Evolutionary conservation across 2,797 vertebrate species (phyloP).

Genomic region (Ptychadena robeensis): DNA sequence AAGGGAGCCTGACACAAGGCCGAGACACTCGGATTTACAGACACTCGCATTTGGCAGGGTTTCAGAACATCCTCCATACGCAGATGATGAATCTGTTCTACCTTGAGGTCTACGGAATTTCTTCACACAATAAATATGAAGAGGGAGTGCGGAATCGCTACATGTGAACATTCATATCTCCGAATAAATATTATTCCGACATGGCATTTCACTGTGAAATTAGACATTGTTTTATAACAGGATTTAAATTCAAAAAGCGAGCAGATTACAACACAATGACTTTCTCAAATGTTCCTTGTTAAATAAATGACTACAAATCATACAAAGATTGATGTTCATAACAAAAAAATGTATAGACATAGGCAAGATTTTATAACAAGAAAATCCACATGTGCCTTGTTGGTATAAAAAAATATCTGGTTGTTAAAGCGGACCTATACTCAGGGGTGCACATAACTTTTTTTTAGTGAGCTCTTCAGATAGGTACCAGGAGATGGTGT

Average conservation of each 20-base stretch:
- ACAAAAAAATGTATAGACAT: too few species aligned
- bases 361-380: too few species aligned
- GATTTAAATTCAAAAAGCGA: background rate
- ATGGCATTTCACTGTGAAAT: slow-evolving; percentile 7
- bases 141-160: slow-evolving; percentile 4
- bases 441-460: too few species aligned
- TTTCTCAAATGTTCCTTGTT: background rate
- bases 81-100: slow-evolving; percentile 35
- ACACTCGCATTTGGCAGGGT: slow-evolving; percentile 11
- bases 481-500: too few species aligned
- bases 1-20: slow-evolving; percentile 23
- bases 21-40: slow-evolving; percentile 14
- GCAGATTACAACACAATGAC: background rate
- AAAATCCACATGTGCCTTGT: too few species aligned
- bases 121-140: slow-evolving; percentile 29
- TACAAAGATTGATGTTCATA: too few species aligned
- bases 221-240: background rate
- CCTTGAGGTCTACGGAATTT: slow-evolving; percentile 11
- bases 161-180: background rate
- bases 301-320: too few species aligned
- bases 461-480: too few species aligned
- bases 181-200: slow-evolving; percentile 38
- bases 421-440: too few species aligned
- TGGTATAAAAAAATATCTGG: too few species aligned
- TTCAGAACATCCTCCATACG: slow-evolving; percentile 26